These are phyloP conservation scores for Sternotherus odoratus DNA, from an alignment of 2,797 vertebrate species.

Conservation along the genomic window DNA sequence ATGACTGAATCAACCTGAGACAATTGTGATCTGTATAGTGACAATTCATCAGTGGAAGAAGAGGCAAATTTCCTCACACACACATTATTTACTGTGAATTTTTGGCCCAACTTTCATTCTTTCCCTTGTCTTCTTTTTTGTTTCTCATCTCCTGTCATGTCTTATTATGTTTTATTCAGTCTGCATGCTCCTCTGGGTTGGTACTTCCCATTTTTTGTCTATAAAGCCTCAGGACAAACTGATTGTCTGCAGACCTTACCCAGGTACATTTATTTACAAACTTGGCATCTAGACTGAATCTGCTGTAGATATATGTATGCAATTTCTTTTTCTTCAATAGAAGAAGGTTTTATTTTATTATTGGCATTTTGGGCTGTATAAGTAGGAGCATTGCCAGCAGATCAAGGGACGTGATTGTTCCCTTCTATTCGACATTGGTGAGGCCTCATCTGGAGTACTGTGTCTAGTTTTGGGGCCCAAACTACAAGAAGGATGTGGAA, in stretches of 20 bases:
- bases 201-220: neutral
- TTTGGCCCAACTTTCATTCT: neutral
- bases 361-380: too few species aligned
- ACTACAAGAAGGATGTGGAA: too few species aligned
- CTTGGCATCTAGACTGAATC: neutral
- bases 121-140: constrained; percentile 1
- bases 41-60: neutral
- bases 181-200: neutral
- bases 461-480: too few species aligned
- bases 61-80: neutral
- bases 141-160: neutral
- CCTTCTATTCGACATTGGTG: too few species aligned
- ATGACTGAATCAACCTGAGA: neutral
- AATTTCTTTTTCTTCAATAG: constrained; percentile 3
- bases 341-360: neutral
- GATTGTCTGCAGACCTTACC: neutral
- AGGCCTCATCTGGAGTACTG: too few species aligned
- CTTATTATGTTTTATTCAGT: neutral
- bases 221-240: neutral
- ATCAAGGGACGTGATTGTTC: too few species aligned
- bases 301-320: neutral
- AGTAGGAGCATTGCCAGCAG: too few species aligned
- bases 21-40: neutral
- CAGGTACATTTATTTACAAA: neutral
- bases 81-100: neutral